Evolutionary conservation across 2,113 vertebrate genomes (phyloP).

Genomic region (Hydropotes inermis): DNA sequence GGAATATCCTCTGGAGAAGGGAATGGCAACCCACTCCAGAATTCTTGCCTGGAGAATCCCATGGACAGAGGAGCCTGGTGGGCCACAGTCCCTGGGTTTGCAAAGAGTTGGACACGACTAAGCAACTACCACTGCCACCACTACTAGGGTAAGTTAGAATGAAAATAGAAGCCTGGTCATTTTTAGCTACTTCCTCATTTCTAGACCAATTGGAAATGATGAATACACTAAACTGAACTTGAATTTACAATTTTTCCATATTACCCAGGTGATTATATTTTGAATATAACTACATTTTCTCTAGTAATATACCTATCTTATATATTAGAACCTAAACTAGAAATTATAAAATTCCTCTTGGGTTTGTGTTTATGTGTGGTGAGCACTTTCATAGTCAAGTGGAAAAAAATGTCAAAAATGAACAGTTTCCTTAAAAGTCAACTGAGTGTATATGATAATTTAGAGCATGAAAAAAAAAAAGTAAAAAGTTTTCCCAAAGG

Average conservation of each 20-base stretch:
- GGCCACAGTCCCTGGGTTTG: not conserved
- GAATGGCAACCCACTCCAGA: not conserved
- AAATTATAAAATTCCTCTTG: not conserved
- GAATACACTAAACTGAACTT: not conserved
- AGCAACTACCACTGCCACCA: not conserved
- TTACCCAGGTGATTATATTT: not conserved
- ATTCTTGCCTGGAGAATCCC: not conserved
- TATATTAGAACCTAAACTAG: not conserved
- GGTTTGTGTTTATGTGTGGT: not conserved
- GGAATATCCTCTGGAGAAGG: not conserved
- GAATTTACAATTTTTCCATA: not conserved
- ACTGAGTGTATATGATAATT: not conserved
- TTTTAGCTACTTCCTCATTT: not conserved
- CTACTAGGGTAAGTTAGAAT: not conserved
- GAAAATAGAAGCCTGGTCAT: not conserved
- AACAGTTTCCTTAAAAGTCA: not conserved
- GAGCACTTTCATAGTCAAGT: not conserved
- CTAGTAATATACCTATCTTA: not conserved
- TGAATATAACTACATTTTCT: not conserved
- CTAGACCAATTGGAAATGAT: not conserved
- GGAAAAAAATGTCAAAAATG: not conserved
- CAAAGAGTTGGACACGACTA: not conserved
- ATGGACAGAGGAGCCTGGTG: not conserved
- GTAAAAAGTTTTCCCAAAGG: not conserved
- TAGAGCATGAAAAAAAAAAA: not conserved